Conservation (phyloP, 2,888 invertebrate species). For the Stenurella melanura region DNA sequence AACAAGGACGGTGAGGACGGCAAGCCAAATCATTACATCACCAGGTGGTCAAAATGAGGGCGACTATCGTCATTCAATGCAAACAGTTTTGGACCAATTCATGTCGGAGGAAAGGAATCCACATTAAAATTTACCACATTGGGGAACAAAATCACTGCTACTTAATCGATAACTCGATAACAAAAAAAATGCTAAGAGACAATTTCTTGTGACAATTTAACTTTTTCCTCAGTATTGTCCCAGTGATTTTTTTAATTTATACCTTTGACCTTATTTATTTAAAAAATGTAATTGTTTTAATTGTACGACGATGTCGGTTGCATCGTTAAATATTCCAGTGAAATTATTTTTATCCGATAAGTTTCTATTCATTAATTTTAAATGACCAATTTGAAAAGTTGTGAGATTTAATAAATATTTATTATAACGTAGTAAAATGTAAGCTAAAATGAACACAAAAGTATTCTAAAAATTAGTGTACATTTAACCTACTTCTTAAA, state of each 20-base stretch:
- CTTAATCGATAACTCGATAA: conserved; percentile 28
- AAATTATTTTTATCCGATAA: conserved; percentile 24
- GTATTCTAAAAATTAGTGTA: conserved; percentile 57
- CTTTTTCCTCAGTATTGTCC: conserved; percentile 38
- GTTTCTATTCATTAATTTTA: conserved; percentile 49
- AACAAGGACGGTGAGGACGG: conserved; percentile 74
- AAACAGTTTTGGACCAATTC: conserved; percentile 76
- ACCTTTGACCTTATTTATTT: conserved; percentile 45
- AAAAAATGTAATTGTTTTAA: conserved; percentile 7
- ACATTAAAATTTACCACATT: conserved; percentile 61
- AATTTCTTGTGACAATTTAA: conserved; percentile 34
- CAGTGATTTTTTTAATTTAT: conserved; percentile 36
- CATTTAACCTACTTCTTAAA: conserved; percentile 50
- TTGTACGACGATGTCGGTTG: not conserved
- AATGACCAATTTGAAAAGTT: conserved; percentile 60
- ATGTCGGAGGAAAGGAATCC: conserved; percentile 75
- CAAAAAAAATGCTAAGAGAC: conserved; percentile 5
- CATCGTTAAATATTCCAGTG: conserved; percentile 29
- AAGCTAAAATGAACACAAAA: conserved; percentile 42
- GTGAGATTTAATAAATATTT: conserved; percentile 58
- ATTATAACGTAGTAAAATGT: conserved; percentile 51
- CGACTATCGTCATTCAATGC: conserved; percentile 74
- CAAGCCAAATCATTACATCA: conserved; percentile 70
- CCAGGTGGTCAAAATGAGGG: conserved; percentile 64
- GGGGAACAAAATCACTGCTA: conserved; percentile 8